Conservation (phyloP, 2,797 vertebrate species). For the Pangasius mekongensis region DNA sequence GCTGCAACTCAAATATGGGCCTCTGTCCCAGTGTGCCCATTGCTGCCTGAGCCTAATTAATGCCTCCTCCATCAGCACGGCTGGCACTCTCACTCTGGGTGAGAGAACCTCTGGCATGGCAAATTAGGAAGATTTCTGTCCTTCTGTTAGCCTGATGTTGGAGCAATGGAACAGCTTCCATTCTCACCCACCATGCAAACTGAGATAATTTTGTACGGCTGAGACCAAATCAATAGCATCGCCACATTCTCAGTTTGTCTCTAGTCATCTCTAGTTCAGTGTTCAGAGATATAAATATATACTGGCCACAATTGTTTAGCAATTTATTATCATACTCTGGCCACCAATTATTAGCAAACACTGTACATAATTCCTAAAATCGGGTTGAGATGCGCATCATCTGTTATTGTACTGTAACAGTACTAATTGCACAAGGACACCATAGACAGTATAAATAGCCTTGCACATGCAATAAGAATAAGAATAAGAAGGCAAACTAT, state of each 20-base stretch:
- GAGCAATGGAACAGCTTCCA: conserved; percentile 32
- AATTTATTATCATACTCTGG: not conserved
- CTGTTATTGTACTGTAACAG: not conserved
- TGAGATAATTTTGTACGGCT: not conserved
- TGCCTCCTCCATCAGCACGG: conserved; percentile 41
- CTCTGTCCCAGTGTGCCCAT: conserved; percentile 26
- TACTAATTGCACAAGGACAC: not conserved
- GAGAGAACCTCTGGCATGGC: conserved; percentile 35
- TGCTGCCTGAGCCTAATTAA: conserved; percentile 47
- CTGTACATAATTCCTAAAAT: not conserved
- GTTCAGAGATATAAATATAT: conserved; percentile 18
- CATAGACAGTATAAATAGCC: not conserved
- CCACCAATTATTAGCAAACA: not conserved
- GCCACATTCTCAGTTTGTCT: conserved; percentile 1
- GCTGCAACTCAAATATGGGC: conserved; percentile 22
- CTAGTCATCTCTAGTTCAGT: not conserved
- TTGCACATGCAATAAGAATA: not conserved
- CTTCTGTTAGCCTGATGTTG: conserved; percentile 26
- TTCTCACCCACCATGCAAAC: conserved; percentile 22
- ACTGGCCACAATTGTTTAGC: not conserved
- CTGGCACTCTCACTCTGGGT: conserved; percentile 35
- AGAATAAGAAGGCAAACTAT: not conserved
- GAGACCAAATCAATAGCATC: conserved; percentile 19
- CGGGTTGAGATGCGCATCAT: no score
- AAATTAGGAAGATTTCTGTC: conserved; percentile 42